phyloP scores from a whole-genome alignment of 2,113 vertebrate genomes.

The Paracyprichromis sp. region DNA sequence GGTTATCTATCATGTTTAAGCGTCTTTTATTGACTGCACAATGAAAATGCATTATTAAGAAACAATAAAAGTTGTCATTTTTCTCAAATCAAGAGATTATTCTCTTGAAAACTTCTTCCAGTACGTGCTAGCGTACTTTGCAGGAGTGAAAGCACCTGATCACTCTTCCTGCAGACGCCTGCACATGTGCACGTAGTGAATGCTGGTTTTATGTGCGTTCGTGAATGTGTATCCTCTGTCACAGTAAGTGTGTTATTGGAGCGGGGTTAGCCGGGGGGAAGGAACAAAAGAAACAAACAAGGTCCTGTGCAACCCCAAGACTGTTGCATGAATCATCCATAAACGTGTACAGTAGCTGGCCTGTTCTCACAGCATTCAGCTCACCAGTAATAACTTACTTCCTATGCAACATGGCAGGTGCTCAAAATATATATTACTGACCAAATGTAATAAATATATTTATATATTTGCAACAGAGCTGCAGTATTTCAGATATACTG shows the following conservation, averaged over 20 bases:
- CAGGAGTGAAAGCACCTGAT: neutral
- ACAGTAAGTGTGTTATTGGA: constrained; percentile 36
- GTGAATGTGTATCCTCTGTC: neutral
- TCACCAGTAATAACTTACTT: neutral
- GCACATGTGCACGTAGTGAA: constrained; percentile 1
- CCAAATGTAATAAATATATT: neutral
- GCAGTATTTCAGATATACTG: neutral
- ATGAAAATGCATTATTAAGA: neutral
- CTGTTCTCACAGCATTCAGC: neutral
- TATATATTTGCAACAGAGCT: neutral
- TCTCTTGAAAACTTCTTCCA: neutral
- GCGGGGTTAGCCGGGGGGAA: constrained; percentile 3
- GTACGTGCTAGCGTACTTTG: neutral
- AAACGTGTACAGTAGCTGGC: neutral
- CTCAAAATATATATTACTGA: neutral
- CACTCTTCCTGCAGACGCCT: neutral
- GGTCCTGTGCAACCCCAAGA: constrained; percentile 27
- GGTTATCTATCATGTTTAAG: neutral
- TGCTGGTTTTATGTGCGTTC: neutral
- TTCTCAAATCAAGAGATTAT: neutral
- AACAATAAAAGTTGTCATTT: neutral
- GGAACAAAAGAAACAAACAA: constrained; percentile 35
- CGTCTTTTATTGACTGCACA: neutral
- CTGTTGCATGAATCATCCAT: constrained; percentile 40
- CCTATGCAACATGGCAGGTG: neutral